Percentiles rank a stretch among this genome's conserved stretches.
phyloP scores from a whole-genome alignment of 2,113 vertebrate species.

The Eudyptes chrysolophus region DNA sequence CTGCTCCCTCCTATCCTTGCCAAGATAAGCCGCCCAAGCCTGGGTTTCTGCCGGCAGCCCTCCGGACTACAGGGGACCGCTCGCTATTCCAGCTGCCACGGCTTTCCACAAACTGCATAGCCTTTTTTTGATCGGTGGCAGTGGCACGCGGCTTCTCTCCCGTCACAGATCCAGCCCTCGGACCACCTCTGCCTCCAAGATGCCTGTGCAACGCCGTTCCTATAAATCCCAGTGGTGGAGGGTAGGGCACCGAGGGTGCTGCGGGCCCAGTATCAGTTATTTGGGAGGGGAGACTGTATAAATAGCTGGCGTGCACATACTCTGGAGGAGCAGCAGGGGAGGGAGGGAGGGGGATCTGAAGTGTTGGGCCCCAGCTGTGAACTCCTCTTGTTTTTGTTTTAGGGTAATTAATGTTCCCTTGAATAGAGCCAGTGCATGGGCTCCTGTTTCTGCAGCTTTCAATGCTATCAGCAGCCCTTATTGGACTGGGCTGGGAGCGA shows the following conservation, averaged over 20 bases:
- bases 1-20: not conserved
- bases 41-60: not conserved
- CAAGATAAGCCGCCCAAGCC: not conserved
- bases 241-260: not conserved
- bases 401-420: constrained; percentile 72
- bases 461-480: constrained; percentile 24
- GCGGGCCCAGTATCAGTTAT: not conserved
- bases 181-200: not conserved
- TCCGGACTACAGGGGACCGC: fast-evolving
- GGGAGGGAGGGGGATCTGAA: not conserved
- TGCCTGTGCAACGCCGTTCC: not conserved
- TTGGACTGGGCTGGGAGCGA: not conserved
- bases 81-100: not conserved
- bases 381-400: constrained; percentile 67
- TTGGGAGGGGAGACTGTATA: not conserved
- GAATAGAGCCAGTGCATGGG: constrained; percentile 36
- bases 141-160: fast-evolving
- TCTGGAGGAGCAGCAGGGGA: constrained; percentile 32
- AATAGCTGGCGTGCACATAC: not conserved
- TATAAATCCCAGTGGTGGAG: not conserved
- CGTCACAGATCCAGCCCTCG: not conserved
- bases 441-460: constrained; percentile 44
- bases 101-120: not conserved
- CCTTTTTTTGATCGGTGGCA: not conserved
- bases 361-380: constrained; percentile 59